Conservation (phyloP, 1,140 invertebrate genomes). For the Capitella teleta region DNA sequence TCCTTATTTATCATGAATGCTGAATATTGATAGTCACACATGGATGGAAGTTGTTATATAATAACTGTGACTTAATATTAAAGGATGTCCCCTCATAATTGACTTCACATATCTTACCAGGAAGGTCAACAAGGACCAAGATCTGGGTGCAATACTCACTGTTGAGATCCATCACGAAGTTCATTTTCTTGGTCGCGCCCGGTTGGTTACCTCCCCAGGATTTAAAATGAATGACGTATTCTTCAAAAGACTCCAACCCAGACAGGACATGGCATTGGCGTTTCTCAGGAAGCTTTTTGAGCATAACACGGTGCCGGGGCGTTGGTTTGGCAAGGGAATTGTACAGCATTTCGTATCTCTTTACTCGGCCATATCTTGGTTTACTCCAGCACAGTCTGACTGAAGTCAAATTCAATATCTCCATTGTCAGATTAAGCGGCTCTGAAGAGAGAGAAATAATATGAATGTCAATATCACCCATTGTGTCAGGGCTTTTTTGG, state of each 20-base stretch:
- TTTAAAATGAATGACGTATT: not conserved
- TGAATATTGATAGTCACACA: too few species aligned
- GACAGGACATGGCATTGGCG: not conserved
- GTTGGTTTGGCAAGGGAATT: not conserved
- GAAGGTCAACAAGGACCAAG: too few species aligned
- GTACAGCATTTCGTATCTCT: not conserved
- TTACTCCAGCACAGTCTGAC: not conserved
- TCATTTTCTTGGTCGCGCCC: not conserved
- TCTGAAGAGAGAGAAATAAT: not conserved
- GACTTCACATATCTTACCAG: too few species aligned
- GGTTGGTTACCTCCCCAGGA: not conserved
- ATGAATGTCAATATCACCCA: too few species aligned
- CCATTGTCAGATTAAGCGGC: not conserved
- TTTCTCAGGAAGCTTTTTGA: not conserved
- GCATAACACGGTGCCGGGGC: not conserved
- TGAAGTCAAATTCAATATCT: not conserved
- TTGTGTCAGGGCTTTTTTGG: too few species aligned
- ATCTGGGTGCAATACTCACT: too few species aligned
- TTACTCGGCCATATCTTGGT: not conserved
- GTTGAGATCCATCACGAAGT: not conserved
- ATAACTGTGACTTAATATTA: too few species aligned
- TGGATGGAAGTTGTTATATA: too few species aligned
- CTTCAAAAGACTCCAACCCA: not conserved
- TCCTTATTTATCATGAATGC: too few species aligned
- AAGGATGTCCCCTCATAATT: too few species aligned